Percentiles rank a stretch among this genome's conserved stretches.
phyloP scores from a whole-genome alignment of 2,113 vertebrate genomes.

The Mionectes macconnelli region DNA sequence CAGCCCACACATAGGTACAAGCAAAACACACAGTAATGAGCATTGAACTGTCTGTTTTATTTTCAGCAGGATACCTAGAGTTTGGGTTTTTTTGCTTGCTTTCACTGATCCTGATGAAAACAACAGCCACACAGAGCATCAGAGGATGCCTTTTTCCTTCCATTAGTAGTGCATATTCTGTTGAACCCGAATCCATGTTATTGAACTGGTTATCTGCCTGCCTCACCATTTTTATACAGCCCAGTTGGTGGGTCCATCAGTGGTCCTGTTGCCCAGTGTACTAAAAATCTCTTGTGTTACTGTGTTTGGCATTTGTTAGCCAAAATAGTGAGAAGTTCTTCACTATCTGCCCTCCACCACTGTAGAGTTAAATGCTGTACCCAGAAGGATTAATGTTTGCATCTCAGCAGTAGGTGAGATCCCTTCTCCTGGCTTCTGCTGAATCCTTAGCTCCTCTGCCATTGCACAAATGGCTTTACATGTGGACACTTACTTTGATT shows the following conservation, averaged over 20 bases:
- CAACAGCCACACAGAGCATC: neutral
- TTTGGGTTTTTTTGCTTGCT: neutral
- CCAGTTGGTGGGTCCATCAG: neutral
- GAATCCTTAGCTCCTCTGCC: neutral
- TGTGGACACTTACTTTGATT: fast-evolving
- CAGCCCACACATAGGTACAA: neutral
- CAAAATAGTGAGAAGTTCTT: neutral
- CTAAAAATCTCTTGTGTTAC: neutral
- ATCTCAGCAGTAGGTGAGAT: neutral
- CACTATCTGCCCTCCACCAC: neutral
- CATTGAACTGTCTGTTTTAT: neutral
- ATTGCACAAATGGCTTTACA: neutral
- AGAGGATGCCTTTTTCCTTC: neutral
- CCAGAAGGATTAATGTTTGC: neutral
- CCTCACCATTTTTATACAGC: neutral
- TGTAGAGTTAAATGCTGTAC: neutral
- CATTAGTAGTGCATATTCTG: neutral
- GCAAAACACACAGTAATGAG: neutral
- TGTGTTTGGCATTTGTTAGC: neutral
- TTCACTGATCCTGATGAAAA: neutral
- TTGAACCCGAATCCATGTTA: neutral
- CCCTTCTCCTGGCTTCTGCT: neutral
- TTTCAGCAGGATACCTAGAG: neutral
- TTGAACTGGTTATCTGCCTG: neutral
- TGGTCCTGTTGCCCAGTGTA: neutral